Evolutionary conservation across 2,797 vertebrate genomes (phyloP), one percentile per base, ranked within the genome.

Genomic region (Falco rusticolus): DNA sequence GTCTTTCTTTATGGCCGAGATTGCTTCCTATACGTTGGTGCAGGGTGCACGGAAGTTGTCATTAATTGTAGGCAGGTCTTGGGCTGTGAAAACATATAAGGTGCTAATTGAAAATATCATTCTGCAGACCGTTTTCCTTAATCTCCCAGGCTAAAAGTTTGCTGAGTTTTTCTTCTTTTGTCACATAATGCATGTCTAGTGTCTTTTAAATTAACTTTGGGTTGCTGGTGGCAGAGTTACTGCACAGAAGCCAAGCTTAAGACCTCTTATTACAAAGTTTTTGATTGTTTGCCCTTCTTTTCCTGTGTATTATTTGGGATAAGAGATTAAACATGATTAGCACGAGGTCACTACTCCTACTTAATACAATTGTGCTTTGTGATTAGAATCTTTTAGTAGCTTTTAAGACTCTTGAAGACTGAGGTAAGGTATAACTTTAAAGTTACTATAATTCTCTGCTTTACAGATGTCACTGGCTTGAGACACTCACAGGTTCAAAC

Each of bases 41-140:
- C 54, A 87, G 51, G 33, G 28, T 84, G 29, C 20, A 43, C 43
- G 81, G 89, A 89, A 91, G 79, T 59, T 94, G 93, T 94, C 95
- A 69, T 95, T 97, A 87, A 84, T 93, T 97, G 97, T 80, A 96
- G 81, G 72, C 83, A 91, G 87, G 90, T 91, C 65, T 63, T 61
- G 63, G 84, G 77, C 29, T 93, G 74, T 90, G 88, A 89, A 97
- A 95, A 89, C 31, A 43, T 77, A 80, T 21, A 94, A 87, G 41
- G 78, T 95, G 88, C 80, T 98, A 96, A 95, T 77, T 96, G 97
- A 97, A 98, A 98, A 97, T 91, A 94, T 12, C 37, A 60, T 91
- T 87, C 89, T 94, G 70, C 76, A 77, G 89, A 56, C 68, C 33
- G 85, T 54, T 88, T 68, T 87, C 47, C 77, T 94, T 95, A 92